Evolutionary conservation across 2,797 vertebrate genomes (phyloP).

Genomic region (Chlorospingus semifuscus): DNA sequence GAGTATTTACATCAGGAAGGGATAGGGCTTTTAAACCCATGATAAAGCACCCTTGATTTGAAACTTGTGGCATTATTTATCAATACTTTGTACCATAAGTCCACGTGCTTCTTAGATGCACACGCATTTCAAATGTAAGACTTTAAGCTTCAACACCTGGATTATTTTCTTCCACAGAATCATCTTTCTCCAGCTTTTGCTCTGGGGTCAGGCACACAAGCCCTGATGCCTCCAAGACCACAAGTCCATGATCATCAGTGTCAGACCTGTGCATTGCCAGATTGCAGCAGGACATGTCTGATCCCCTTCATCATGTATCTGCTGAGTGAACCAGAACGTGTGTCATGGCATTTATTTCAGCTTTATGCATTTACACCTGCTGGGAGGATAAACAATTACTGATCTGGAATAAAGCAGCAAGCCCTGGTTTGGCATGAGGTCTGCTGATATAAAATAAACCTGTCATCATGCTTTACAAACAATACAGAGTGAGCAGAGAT

Average conservation of each 20-base stretch:
- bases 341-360: not conserved
- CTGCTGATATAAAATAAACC: not conserved
- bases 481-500: not conserved
- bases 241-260: fast-evolving
- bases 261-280: not conserved
- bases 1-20: not conserved
- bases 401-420: not conserved
- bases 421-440: not conserved
- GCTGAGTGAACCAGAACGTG: not conserved
- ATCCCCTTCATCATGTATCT: not conserved
- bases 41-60: not conserved
- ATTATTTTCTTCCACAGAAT: not conserved
- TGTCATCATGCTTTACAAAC: not conserved
- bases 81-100: not conserved
- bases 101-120: not conserved
- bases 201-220: not conserved
- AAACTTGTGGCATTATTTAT: not conserved
- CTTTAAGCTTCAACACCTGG: not conserved
- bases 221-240: not conserved
- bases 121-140: not conserved
- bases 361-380: not conserved
- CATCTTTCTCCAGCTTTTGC: not conserved
- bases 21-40: not conserved
- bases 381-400: not conserved
- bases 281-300: not conserved